Percentiles rank a stretch among this genome's conserved stretches.
These are phyloP conservation scores for Aleiodes leptofemur DNA, from an alignment of 2,888 invertebrate species.

Conservation along the genomic window DNA sequence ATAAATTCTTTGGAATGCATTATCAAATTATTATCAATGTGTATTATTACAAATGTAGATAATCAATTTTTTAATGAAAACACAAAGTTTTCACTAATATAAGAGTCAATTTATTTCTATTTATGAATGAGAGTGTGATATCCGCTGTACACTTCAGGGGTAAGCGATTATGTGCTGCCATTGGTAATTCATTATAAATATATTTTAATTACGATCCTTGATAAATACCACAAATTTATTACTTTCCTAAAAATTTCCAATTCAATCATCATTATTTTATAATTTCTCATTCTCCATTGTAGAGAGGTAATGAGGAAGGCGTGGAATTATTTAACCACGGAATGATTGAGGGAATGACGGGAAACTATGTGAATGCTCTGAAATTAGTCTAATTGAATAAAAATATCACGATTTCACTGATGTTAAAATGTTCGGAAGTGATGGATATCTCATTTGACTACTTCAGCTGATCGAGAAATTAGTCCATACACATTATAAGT, in stretches of 20 bases:
- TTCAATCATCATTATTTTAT: no score
- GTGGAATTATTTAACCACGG: no score
- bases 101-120: constrained; percentile 42
- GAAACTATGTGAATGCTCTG: no score
- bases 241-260: background rate
- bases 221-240: constrained; percentile 6
- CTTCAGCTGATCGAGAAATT: no score
- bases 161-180: constrained; percentile 52
- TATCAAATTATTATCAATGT: background rate
- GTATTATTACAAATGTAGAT: constrained; percentile 35
- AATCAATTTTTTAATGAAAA: constrained; percentile 30
- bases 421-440: no score
- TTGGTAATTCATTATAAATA: constrained; percentile 51
- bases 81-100: constrained; percentile 26
- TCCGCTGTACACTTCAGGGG: constrained; percentile 34
- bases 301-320: no score
- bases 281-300: no score
- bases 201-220: constrained; percentile 51
- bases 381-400: no score
- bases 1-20: constrained; percentile 34
- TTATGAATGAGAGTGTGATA: constrained; percentile 52
- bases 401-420: no score
- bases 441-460: no score
- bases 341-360: no score
- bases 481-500: no score